Evolutionary conservation across 2,888 invertebrate species (phyloP), one percentile per base, ranked within the genome.

Genomic region (Cosmia trapezina): DNA sequence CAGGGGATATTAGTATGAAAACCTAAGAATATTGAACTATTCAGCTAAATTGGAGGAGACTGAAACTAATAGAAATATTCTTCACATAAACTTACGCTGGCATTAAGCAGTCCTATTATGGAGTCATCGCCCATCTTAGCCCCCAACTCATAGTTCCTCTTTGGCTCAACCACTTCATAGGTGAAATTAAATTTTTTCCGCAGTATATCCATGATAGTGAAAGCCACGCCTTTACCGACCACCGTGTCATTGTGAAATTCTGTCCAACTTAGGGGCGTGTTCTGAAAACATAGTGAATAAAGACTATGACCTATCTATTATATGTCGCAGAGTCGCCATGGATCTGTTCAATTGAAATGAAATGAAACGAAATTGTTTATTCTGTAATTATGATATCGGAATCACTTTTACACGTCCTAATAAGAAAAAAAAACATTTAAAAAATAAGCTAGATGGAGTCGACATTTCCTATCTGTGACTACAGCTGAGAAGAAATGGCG

Each of bases 101-200:
- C 91, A 74, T 96, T 95, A 0, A 98, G 92, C 82, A 98, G 93
- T 75, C 97, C 96, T 56, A 98, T 94, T 33, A 98, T 91, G 12
- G 98, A 98, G 0, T 95, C 96, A 33, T 96, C 93, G 1, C 94
- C 92, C 0, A 90, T 90, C 12, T 96, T 95, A 0, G 97, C 97
- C 64, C 97, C 96, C 6, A 97, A 92, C 80, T 97, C 96, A 12
- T 96, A 95, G 88, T 98, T 97, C 59, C 94, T 95, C 11, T 96
- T 93, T 0, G 98, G 98, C 63, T 96, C 91, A 19, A 98, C 91
- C 1, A 98, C 96, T 19, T 97, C 97, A 86, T 98, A 98, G 0
- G 97, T 97, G 80, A 98, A 98, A 83, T 98, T 97, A 83, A 97
- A 97, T 85, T 97, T 97, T 70, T 97, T 91, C 59, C 97, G 96